Conservation (phyloP, 2,888 invertebrate genomes). For the Thelaira solivaga region DNA sequence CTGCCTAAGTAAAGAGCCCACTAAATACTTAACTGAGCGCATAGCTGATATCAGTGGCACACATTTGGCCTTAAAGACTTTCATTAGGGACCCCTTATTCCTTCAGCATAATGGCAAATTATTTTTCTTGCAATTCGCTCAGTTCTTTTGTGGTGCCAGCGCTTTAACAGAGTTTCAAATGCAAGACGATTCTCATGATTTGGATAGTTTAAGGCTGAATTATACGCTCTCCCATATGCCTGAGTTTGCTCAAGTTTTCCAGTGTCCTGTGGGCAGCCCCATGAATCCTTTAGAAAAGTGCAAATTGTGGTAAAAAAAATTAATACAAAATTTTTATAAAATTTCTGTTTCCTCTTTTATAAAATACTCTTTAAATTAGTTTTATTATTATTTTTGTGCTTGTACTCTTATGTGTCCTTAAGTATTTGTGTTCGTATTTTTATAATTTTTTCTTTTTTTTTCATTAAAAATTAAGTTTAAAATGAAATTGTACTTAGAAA, state of each 20-base stretch:
- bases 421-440: too few relatives aligned
- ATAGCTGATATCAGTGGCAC: conserved; percentile 71
- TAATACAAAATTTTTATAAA: background rate
- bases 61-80: conserved; percentile 68
- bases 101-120: conserved; percentile 65
- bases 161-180: conserved; percentile 7
- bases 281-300: conserved; percentile 69
- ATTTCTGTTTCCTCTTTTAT: background rate
- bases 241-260: conserved; percentile 69
- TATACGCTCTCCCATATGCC: conserved; percentile 70
- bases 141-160: conserved; percentile 71
- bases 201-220: conserved; percentile 69
- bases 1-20: conserved; percentile 66
- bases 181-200: conserved; percentile 68
- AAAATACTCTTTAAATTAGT: background rate
- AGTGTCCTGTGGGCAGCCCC: conserved; percentile 64
- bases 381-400: background rate
- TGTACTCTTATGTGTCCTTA: too few relatives aligned
- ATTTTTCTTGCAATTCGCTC: conserved; percentile 72
- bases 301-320: conserved; percentile 67
- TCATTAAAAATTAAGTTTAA: too few relatives aligned
- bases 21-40: conserved; percentile 67
- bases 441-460: background rate
- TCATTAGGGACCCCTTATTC: conserved; percentile 62
- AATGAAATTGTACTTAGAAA: conserved; percentile 19